These are phyloP conservation scores for Smittia aterrima DNA, from an alignment of 2,888 invertebrate genomes.

Conservation along the genomic window DNA sequence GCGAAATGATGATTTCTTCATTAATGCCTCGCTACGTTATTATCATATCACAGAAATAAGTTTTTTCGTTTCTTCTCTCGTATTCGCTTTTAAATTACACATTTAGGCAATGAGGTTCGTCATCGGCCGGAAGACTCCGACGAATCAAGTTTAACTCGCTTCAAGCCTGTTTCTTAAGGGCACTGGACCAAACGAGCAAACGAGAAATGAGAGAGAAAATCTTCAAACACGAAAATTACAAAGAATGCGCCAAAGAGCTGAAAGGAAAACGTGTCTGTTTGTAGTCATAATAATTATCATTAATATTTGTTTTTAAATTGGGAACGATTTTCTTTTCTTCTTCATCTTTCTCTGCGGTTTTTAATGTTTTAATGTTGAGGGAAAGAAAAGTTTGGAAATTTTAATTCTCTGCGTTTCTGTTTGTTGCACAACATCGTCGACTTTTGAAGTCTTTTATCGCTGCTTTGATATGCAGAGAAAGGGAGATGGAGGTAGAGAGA, in stretches of 20 bases:
- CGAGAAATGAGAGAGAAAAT: neutral
- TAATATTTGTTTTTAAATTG: slow-evolving; percentile 35
- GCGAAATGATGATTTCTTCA: slow-evolving; percentile 39
- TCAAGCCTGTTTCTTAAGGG: too few relatives aligned
- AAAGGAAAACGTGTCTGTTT: slow-evolving; percentile 39
- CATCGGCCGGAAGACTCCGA: neutral
- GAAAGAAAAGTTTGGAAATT: neutral
- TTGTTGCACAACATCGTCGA: neutral
- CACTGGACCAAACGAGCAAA: neutral
- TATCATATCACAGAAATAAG: slow-evolving; percentile 35
- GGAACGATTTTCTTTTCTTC: slow-evolving; percentile 10
- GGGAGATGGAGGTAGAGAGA: neutral
- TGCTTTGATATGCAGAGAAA: neutral
- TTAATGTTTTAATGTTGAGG: neutral
- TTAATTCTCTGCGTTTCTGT: slow-evolving; percentile 8
- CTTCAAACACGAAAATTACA: neutral
- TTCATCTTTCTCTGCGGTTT: neutral
- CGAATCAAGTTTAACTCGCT: neutral
- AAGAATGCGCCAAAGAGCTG: slow-evolving; percentile 28
- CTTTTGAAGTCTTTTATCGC: neutral
- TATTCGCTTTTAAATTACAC: neutral
- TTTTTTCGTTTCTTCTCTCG: slow-evolving; percentile 13
- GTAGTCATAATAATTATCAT: slow-evolving; percentile 39
- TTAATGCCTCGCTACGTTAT: slow-evolving; percentile 31
- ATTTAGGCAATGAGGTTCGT: neutral